Base-by-base conservation (phyloP, 2,888 invertebrate genomes). In the Patella depressa region DNA sequence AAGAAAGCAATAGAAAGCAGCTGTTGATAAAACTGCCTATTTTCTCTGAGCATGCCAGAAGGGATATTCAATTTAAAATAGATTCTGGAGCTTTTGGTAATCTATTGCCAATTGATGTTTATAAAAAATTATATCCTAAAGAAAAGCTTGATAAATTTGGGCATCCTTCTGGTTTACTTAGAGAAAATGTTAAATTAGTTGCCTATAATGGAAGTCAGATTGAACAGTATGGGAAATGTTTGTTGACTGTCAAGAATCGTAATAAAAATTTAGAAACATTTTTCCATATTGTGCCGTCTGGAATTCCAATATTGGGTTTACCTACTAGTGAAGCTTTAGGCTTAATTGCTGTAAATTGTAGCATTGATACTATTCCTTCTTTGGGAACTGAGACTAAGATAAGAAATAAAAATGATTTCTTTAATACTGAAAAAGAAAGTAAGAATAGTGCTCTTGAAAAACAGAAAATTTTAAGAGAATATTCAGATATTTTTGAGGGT, bases 181-280 rank as follows among this genome's bases (percentile, higher is more conserved):
- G 19, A 65, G 65, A 65, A 65, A 65, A 65, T 19, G 65, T 65
- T 65, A 65, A 65, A 4, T 65, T 65, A 12, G 17, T 65, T 19
- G 65, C 65, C 17, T 65, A 65, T 65, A 65, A 65, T 65, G 65
- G 45, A 45, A 65, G 65, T 65, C 19, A 65, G 24, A 65, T 65
- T 65, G 65, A 65, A 65, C 65, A 65, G n/a, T 65, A 65, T 65
- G 65, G 65, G n/a, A 65, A 65, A 65, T 65, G 65, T 65, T 65
- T 19, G 17, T 65, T 65, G 19, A 24, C n/a, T 65, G 65, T 65
- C 24, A 65, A 65, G 12, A 19, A 65, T 65, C 9, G 24, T 19
- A 65, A 65, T 65, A 24, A 19, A 65, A 19, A n/a, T 19, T 11
- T 65, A 19, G 24, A n/a, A 19, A 24, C 65, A 65, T 24, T 7